Evolutionary conservation across 2,888 invertebrate genomes (phyloP), one percentile per base, ranked within the genome.

Genomic region (Odontothrips loti): DNA sequence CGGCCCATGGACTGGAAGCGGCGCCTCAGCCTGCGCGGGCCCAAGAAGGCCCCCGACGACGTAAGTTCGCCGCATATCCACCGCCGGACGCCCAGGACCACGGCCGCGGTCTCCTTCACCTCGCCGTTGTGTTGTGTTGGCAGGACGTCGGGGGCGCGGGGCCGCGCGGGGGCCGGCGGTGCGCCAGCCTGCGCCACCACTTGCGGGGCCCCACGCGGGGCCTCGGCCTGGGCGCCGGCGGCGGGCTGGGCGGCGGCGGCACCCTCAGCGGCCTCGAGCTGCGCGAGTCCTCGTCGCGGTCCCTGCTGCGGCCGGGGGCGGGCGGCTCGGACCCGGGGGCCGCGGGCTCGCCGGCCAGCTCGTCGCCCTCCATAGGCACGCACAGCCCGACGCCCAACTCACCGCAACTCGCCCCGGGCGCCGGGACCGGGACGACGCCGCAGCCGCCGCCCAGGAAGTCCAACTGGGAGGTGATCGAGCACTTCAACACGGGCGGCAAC

Each of bases 391-490:
- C 81, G 86, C 91, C 83, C 88, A 85, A 86, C 81, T 86, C 85
- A n/a, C 87, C 85, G 78, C 85, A 84, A 82, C 87, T 87, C 10
- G n/a, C n/a, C n/a, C n/a, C n/a, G n/a, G n/a, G n/a, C n/a, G n/a
- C n/a, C n/a, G n/a, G n/a, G n/a, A n/a, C n/a, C n/a, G n/a, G n/a
- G n/a, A n/a, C n/a, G n/a, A n/a, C n/a, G 86, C 91, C 29, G 91
- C 92, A 79, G 91, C 91, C 29, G 79, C 91, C 91, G 2, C 90
- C 92, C 4, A 91, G 92, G 87, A 95, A 95, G 87, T 95, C 95
- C 85, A 95, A 96, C 88, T 96, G 95, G 95, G 95, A 95, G 87
- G 95, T 96, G 84, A 95, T 96, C 85, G 95, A 96, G 87, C 95
- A 96, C 88, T 95, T 94, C 88, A 92, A 92, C 82, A 89, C 90